These are phyloP conservation scores for Adelphocoris suturalis DNA, from an alignment of 2,888 invertebrate species.

Conservation along the genomic window DNA sequence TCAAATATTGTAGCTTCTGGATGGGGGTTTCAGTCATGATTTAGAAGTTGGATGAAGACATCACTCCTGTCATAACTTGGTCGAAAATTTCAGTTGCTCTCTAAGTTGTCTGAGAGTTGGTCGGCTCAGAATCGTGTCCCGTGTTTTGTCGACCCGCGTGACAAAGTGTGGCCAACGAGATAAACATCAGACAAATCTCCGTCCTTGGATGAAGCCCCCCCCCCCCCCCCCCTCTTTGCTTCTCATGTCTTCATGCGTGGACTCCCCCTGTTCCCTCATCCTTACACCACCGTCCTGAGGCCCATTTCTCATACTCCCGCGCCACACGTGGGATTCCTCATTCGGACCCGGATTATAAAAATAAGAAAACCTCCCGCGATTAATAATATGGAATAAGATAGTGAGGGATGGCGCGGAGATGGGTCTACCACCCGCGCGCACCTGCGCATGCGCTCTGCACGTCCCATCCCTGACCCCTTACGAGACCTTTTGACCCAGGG, in stretches of 20 bases:
- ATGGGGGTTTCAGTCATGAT: background rate
- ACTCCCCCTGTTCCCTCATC: background rate
- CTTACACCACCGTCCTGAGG: background rate
- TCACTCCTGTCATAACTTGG: conserved; percentile 45
- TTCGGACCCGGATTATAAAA: conserved; percentile 41
- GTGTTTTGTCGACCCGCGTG: conserved; percentile 44
- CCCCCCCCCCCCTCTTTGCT: background rate
- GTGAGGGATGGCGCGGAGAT: conserved; percentile 16
- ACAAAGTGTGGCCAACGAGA: conserved; percentile 58
- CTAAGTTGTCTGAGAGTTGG: background rate
- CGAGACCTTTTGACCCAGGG: conserved; percentile 24
- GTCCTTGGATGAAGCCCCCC: background rate
- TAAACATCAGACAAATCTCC: conserved; percentile 64
- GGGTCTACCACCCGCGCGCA: conserved; percentile 43
- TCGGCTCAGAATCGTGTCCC: background rate
- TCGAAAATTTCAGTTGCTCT: background rate
- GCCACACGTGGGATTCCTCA: conserved; percentile 24
- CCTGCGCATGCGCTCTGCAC: conserved; percentile 29
- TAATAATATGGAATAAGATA: conserved; percentile 44
- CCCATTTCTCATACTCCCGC: conserved; percentile 52
- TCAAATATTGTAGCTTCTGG: too few relatives aligned
- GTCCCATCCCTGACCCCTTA: conserved; percentile 24
- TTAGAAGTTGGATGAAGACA: conserved; percentile 1
- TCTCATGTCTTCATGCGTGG: background rate
- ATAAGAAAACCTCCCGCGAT: background rate